Conservation (phyloP, 2,113 vertebrate genomes). For the Dipodomys merriami region DNA sequence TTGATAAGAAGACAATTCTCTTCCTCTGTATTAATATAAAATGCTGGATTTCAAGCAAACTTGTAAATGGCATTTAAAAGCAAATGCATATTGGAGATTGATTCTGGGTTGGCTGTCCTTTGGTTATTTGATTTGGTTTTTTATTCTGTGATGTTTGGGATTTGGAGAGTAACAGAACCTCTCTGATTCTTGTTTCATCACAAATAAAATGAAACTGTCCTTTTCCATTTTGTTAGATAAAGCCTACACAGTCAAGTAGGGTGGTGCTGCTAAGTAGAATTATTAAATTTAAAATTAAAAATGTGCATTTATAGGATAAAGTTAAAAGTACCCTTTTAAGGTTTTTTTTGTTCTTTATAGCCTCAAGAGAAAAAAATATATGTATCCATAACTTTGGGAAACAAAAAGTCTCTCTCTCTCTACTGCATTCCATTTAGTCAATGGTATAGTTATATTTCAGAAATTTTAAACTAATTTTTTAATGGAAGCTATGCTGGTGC, state of each 20-base stretch:
- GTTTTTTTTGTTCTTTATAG: neutral
- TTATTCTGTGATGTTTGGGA: neutral
- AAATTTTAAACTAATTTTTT: too few relatives aligned
- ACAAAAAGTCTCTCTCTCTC: too few relatives aligned
- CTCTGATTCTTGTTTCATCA: neutral
- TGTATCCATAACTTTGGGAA: too few relatives aligned
- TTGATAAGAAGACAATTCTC: neutral
- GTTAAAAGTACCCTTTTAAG: neutral
- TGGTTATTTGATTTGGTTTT: neutral
- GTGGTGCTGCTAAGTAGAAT: neutral
- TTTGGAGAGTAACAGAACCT: neutral
- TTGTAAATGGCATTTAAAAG: neutral
- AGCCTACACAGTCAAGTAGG: neutral
- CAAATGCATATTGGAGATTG: neutral
- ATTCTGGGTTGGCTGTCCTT: neutral
- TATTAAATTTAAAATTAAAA: slow-evolving; percentile 23
- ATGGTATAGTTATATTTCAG: too few relatives aligned
- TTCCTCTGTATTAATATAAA: slow-evolving; percentile 15
- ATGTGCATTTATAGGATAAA: neutral
- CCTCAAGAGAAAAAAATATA: neutral
- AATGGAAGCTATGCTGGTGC: too few relatives aligned
- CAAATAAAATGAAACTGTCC: neutral
- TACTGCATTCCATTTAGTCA: too few relatives aligned
- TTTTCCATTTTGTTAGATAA: neutral
- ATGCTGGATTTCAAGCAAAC: neutral